These are phyloP conservation scores for Lepus oiostolus DNA, from an alignment of 2,797 vertebrate species.

Conservation along the genomic window DNA sequence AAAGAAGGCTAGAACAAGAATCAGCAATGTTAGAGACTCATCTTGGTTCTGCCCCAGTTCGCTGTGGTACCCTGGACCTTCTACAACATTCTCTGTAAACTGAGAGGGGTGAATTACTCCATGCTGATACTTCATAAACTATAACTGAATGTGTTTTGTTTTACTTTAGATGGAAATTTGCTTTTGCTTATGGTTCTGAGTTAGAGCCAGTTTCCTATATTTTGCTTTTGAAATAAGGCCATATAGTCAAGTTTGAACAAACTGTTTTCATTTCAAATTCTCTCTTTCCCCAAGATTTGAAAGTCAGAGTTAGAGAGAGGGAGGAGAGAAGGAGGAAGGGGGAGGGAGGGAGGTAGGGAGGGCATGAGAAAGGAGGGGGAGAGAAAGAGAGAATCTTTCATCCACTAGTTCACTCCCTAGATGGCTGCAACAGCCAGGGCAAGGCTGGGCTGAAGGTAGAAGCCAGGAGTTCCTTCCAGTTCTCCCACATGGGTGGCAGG, in stretches of 20 bases:
- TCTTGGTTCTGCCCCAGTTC: not conserved
- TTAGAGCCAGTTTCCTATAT: slow-evolving; percentile 33
- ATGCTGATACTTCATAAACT: not conserved
- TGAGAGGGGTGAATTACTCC: not conserved
- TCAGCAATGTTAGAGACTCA: not conserved
- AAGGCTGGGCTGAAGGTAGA: too few species aligned
- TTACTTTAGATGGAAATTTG: slow-evolving; percentile 48
- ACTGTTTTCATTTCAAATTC: not conserved
- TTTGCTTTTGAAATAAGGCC: slow-evolving; percentile 44
- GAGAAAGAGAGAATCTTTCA: too few species aligned
- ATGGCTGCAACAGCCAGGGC: too few species aligned
- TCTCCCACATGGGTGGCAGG: too few species aligned
- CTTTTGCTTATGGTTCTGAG: slow-evolving; percentile 40
- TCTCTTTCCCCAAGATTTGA: too few species aligned
- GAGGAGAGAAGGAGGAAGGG: too few species aligned
- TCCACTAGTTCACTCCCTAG: too few species aligned
- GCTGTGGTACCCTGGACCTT: not conserved
- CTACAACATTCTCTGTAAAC: not conserved
- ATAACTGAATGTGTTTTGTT: not conserved
- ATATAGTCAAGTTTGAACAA: slow-evolving; percentile 30
- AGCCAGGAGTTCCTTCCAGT: too few species aligned
- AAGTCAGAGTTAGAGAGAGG: too few species aligned
- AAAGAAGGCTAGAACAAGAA: not conserved
- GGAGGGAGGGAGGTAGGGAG: too few species aligned
- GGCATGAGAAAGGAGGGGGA: too few species aligned